phyloP scores from a whole-genome alignment of 2,797 vertebrate species.

The Corythornis leucogaster region DNA sequence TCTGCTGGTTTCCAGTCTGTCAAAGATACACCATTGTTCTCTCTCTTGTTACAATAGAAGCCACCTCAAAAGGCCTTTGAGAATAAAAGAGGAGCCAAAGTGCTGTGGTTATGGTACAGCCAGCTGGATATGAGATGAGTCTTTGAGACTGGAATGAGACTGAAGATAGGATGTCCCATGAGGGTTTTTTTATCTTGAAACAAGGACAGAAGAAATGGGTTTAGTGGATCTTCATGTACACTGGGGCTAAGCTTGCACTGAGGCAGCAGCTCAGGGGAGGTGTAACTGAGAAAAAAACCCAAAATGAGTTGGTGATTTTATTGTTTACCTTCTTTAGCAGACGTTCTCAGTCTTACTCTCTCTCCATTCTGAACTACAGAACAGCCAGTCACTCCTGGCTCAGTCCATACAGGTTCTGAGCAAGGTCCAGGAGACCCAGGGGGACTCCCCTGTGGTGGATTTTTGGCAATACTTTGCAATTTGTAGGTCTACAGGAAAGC shows the following conservation, averaged over 20 bases:
- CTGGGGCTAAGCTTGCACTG: not conserved
- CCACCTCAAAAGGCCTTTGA: constrained; percentile 3
- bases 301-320: not conserved
- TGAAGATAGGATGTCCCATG: not conserved
- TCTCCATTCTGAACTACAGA: not conserved
- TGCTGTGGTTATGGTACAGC: not conserved
- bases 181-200: not conserved
- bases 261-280: not conserved
- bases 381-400: not conserved
- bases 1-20: constrained; percentile 61
- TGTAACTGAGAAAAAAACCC: not conserved
- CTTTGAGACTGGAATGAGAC: not conserved
- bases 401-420: not conserved
- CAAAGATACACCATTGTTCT: not conserved
- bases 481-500: not conserved
- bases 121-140: not conserved
- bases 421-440: not conserved
- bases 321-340: not conserved
- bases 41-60: not conserved
- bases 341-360: not conserved
- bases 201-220: not conserved
- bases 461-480: not conserved
- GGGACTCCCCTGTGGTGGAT: not conserved
- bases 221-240: not conserved
- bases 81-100: not conserved